Conservation (phyloP, 2,113 vertebrate species). For the Mellivora capensis region DNA sequence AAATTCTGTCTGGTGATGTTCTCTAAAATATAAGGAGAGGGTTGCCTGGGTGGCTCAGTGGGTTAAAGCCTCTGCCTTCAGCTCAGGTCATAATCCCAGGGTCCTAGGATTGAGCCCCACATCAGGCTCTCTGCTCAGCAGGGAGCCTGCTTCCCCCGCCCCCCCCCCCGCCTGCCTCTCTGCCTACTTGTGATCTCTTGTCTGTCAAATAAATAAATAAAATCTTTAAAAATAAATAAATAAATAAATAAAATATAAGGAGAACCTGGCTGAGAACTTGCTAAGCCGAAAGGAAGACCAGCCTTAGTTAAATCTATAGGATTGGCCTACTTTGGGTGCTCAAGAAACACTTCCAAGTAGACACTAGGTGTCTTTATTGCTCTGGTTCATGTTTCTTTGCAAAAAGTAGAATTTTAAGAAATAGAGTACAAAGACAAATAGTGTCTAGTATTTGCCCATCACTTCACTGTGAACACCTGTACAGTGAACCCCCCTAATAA, state of each 20-base stretch:
- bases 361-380: neutral
- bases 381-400: constrained; percentile 15
- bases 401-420: constrained; percentile 37
- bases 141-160: no score
- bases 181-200: no score
- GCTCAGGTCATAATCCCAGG: no score
- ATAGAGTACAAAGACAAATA: neutral
- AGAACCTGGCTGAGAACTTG: constrained; percentile 53
- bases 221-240: no score
- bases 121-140: no score
- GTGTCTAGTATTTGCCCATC: neutral
- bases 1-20: constrained; percentile 42
- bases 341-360: neutral
- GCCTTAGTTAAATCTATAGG: constrained; percentile 37
- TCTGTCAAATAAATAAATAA: no score
- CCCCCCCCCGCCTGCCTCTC: no score
- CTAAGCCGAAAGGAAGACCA: constrained; percentile 34
- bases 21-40: constrained; percentile 38
- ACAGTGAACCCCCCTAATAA: neutral
- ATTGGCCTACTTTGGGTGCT: constrained; percentile 29
- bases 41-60: no score
- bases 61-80: no score
- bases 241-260: neutral
- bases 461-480: neutral
- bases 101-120: no score